These are phyloP conservation scores for Uloborus plumipes DNA, from an alignment of 2,888 invertebrate genomes.

Conservation along the genomic window DNA sequence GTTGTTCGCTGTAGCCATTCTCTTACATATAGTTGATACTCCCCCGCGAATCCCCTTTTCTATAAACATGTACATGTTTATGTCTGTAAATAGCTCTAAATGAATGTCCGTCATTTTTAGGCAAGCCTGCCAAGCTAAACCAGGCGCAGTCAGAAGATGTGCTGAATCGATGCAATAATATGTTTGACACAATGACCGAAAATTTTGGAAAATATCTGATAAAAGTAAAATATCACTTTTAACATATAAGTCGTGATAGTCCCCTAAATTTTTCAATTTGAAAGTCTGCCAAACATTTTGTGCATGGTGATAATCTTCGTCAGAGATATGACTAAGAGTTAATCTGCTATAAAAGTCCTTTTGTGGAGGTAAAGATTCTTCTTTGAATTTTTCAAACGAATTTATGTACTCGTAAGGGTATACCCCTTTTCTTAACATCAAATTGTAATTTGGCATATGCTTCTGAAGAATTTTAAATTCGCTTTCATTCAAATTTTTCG, in stretches of 20 bases:
- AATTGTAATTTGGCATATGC: not conserved
- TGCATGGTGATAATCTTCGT: not conserved
- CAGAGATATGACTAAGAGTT: not conserved
- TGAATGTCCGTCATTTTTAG: not conserved
- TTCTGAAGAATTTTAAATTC: not conserved
- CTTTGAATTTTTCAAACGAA: not conserved
- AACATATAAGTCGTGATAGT: conserved; percentile 13
- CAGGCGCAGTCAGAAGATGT: not conserved
- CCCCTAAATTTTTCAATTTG: conserved; percentile 1
- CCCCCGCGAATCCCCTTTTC: not conserved
- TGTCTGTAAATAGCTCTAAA: not conserved
- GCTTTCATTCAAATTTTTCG: not conserved
- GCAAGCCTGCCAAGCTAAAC: not conserved
- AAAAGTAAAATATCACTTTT: conserved; percentile 1
- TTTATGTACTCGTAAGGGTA: conserved; percentile 7
- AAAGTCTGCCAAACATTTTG: not conserved
- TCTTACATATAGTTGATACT: not conserved
- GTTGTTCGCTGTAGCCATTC: not conserved
- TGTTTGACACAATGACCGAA: not conserved
- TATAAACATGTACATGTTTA: not conserved
- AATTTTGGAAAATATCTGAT: conserved; percentile 6
- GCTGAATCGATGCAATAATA: not conserved
- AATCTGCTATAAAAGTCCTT: not conserved
- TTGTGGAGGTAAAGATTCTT: not conserved
- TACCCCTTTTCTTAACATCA: not conserved